Base-by-base conservation (phyloP, 1,140 invertebrate genomes). In the Temnothorax longispinosus region DNA sequence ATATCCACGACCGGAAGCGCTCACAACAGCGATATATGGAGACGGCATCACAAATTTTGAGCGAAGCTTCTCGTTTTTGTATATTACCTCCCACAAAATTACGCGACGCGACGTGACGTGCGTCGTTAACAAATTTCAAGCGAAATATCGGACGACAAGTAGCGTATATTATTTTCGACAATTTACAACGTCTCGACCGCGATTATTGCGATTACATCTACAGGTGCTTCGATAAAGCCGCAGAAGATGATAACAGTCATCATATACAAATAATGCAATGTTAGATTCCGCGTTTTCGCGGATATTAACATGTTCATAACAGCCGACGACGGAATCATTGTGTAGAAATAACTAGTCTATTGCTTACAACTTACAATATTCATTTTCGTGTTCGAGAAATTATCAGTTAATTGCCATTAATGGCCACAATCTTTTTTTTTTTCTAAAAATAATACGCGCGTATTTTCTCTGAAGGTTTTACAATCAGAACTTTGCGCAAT, bases 301-400 rank as follows among this genome's bases (percentile, higher is more conserved):
- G 27, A 60, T 82, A 72, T 82, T 74, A 71, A 82, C 47, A 21
- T 27, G 47, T 54, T 54, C 8, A 38, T 18, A 27, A 64, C 8
- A 71, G 35, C 13, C 44, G 35, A 62, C 50, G 54, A 74, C 41
- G 56, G 54, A 84, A 60, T 84, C 56, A 74, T 54, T 71, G 15
- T 52, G n/a, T 27, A 44, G 27, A 50, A 60, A 74, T 38, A 21
- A 47, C 47, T 72, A 35, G 32, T 35, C 41, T 74, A 75, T 82
- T 62, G 27, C 69, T 84, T 74, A 67, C n/a, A 47, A 72, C 69
- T 84, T 74, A 67, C n/a, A 47, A 72, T 60, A 74, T 50, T 74
- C 18, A 21, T 78, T 3, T 67, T 18, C 5, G 7, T 65, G 11
- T 65, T 54, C 35, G 64, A 41, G n/a, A 65, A 80, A 67, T n/a